A percentile compares a stretch with the other conserved stretches of the same genome.
phyloP scores from a whole-genome alignment of 2,888 invertebrate genomes.

The Ophonus ardosiacus region DNA sequence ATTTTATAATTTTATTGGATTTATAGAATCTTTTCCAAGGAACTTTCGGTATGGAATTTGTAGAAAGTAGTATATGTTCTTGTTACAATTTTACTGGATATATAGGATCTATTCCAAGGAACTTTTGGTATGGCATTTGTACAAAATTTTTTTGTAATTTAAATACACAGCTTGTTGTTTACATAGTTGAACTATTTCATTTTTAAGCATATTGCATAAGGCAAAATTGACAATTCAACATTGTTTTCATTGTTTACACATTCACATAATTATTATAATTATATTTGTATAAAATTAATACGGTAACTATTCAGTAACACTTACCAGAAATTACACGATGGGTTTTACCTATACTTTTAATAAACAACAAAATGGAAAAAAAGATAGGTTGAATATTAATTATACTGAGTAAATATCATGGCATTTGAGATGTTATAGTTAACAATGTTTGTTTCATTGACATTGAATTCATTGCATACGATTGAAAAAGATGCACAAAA shows the following conservation, averaged over 20 bases:
- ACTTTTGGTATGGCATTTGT: no score
- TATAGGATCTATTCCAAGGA: no score
- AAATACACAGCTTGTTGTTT: no score
- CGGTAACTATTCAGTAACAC: slow-evolving; percentile 10
- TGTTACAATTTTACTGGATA: no score
- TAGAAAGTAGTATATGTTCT: no score
- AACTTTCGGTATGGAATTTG: no score
- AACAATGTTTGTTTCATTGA: slow-evolving; percentile 47
- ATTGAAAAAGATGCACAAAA: slow-evolving; percentile 1
- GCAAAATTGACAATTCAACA: not conserved
- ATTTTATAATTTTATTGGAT: no score
- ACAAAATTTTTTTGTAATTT: no score
- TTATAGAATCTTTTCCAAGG: no score
- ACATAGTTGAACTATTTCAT: not conserved
- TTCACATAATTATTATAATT: not conserved
- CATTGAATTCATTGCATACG: slow-evolving; percentile 41
- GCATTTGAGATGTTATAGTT: slow-evolving; percentile 34
- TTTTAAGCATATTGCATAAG: not conserved
- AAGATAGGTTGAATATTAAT: slow-evolving; percentile 5
- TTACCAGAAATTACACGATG: not conserved
- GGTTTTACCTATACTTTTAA: slow-evolving; percentile 4
- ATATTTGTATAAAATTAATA: not conserved
- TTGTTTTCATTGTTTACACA: not conserved
- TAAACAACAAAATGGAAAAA: not conserved
- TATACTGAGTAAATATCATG: not conserved